Percentiles rank a stretch among this genome's conserved stretches.
Evolutionary conservation across 2,888 invertebrate species (phyloP).

Genomic region (Thereva nobilitata): DNA sequence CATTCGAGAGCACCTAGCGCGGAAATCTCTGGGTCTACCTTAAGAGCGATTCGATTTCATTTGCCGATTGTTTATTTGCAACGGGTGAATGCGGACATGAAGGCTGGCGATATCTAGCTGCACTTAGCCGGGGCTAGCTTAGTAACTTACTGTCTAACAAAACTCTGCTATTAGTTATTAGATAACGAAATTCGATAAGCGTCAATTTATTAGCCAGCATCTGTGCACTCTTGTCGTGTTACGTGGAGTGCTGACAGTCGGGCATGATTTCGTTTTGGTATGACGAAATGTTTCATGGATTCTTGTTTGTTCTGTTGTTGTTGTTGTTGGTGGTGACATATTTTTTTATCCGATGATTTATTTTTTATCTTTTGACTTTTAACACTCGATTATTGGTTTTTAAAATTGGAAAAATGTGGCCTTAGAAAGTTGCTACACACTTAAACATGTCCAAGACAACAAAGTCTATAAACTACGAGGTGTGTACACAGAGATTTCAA

Average conservation of each 20-base stretch:
- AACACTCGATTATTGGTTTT: no score
- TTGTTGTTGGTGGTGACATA: no score
- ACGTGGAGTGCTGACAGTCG: neutral
- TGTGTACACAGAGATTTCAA: no score
- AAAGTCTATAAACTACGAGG: no score
- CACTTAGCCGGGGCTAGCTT: constrained; percentile 17
- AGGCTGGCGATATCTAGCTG: neutral
- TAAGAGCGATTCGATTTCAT: constrained; percentile 1
- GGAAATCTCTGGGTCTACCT: constrained; percentile 10
- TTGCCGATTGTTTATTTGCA: neutral
- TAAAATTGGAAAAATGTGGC: no score
- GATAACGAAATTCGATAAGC: constrained; percentile 37
- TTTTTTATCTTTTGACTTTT: no score
- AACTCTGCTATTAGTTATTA: constrained; percentile 42
- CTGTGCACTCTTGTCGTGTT: constrained; percentile 11
- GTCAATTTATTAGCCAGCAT: constrained; percentile 27
- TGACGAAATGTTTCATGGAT: no score
- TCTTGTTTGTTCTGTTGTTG: no score
- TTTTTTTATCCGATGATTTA: no score
- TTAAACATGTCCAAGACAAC: no score
- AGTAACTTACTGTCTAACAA: constrained; percentile 30
- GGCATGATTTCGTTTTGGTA: neutral
- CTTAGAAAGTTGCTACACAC: no score
- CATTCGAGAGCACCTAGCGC: constrained; percentile 3
- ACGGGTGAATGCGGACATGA: no score